Evolutionary conservation across 2,797 vertebrate species (phyloP), one percentile per base, ranked within the genome.

Genomic region (Pangasius sanitwongsei): DNA sequence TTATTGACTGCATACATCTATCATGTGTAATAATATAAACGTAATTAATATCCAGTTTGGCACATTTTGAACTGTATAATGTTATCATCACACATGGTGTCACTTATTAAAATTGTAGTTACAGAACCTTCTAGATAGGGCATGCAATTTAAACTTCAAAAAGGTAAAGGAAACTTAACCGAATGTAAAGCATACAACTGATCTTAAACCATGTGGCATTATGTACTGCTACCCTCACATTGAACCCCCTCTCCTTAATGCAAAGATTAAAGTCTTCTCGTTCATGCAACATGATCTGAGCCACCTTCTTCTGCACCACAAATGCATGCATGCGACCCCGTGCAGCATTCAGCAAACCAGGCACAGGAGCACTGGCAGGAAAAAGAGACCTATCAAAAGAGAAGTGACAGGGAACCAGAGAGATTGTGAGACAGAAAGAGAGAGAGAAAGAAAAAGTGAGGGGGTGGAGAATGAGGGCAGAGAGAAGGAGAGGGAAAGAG

Each of bases 301-400:
- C 70, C 82, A 77, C 70, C 72, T 67, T 88, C 86, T 83, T 83
- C 86, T 77, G 84, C 77, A 88, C 85, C 86, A 89, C 87, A 86
- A 87, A 88, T 23, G 86, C 93, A 93, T 93, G 93, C 93, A 89
- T 83, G 83, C 78, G 31, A 83, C 87, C 89, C 85, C 93, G 90
- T 92, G 91, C 93, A 92, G 90, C 72, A 90, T 90, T 92, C 89
- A 92, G 91, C 89, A 91, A 86, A 89, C 89, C 87, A 86, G 86
- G 84, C 89, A 90, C 86, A 85, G 86, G 86, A 87, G 77, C 89
- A 82, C 84, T 72, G 87, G 83, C 48, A 70, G 84, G 87, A 15
- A 77, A 55, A 59, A 87, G 53, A 86, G 88, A 87, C 83, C 87
- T 88, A 87, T 67, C 84, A 75, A 81, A 70, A 88, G 53, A 90